Base-by-base conservation (phyloP, 2,113 vertebrate species). In the Kryptolebias marmoratus region DNA sequence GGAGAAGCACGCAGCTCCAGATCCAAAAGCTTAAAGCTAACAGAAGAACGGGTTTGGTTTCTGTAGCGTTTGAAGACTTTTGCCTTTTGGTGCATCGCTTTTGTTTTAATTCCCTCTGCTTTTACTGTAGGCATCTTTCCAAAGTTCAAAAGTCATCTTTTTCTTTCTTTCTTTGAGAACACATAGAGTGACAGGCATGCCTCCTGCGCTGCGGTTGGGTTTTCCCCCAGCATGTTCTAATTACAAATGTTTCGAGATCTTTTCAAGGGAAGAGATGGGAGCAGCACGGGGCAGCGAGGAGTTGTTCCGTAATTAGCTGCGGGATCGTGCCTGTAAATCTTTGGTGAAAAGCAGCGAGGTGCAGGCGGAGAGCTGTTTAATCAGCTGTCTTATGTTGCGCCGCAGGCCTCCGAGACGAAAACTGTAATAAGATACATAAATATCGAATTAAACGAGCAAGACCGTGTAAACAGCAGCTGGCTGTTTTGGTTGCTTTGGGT, bases 241-340 rank as follows among this genome's bases (percentile, higher is more conserved):
- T 88, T 84, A 88, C 84, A 90, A 84, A 75, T 68, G 61, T 75
- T 81, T 83, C 72, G 57, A 68, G 78, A 77, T 77, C 71, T 84
- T 89, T 90, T 90, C 75, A 84, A 48, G 75, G 83, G 66, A 64
- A 60, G 54, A 84, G 80, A 72, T 70, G 78, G 14, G 77, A 82
- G 73, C 69, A 61, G 78, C 2, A 68, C 16, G 14, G 81, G 11
- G 68, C 85, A 80, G 88, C 90, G 79, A 88, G 90, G 87, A 65
- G 76, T 80, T 71, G 82, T 86, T 87, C 73, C 64, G 31, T 89
- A 91, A 92, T 92, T 93, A 93, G 89, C 65, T 75, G 81, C 49
- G 74, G 82, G 88, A 87, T 90, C 73, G 64, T 44, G 77, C 60
- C 55, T 36, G 54, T 91, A 91, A 89, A 92, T 92, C 74, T 68